Evolutionary conservation across 2,797 vertebrate species (phyloP), one percentile per base, ranked within the genome.

Genomic region (Lutjanus argentimaculatus): DNA sequence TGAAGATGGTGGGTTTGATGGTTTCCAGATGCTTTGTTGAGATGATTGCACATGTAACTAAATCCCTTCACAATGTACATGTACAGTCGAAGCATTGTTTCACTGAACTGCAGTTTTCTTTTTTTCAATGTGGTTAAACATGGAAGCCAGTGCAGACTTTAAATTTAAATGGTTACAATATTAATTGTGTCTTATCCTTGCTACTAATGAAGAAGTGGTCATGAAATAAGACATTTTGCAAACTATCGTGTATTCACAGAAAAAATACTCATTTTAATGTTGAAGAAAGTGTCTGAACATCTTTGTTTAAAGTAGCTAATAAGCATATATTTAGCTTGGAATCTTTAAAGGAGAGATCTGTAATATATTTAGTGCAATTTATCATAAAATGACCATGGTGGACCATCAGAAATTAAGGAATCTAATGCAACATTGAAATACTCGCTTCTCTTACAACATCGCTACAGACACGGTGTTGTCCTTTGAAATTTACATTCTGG

Each of bases 11-110:
- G 46, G 57, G 14, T 19, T 36, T 69, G 81, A 89, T 82, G 49
- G 40, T 42, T 82, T 91, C 88, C 90, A 89, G 83, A 90, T 90
- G 85, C 69, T 63, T 64, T 48, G 73, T 73, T 42, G 42, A 78
- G 67, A 84, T 69, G 77, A 71, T 75, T 72, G 61, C 58, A 61
- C 25, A 9, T 73, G 84, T 69, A 88, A 91, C 75, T 53, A 45
- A 71, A 81, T 75, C 57, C 42, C 2, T 43, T 66, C 68, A 71
- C 48, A 71, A 67, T 55, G 51, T 56, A 58, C 30, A 36, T 19
- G 2, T 17, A 72, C 58, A 86, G 82, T 63, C 0, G 3, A 22
- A 63, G 57, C 73, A 71, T 78, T 46, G 79, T 88, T 75, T 79
- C 70, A 61, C 19, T 19, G 49, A 53, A 66, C 62, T 58, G 64